Evolutionary conservation across 1,140 invertebrate species (phyloP).

Genomic region (Brachionus rubens): DNA sequence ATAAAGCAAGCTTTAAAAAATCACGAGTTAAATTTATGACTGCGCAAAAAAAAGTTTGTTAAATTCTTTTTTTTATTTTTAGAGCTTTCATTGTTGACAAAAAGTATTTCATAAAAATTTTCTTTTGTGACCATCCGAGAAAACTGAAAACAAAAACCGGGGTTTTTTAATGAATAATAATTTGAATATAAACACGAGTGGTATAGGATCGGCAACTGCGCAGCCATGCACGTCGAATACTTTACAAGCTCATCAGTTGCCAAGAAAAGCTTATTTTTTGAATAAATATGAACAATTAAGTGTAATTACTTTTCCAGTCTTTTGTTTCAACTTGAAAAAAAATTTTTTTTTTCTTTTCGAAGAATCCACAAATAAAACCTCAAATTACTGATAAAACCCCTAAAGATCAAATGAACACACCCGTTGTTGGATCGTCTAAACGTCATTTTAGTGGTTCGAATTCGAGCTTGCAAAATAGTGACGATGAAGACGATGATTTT

Average conservation of each 20-base stretch:
- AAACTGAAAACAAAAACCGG: too few relatives aligned
- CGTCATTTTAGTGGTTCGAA: conserved; percentile 38
- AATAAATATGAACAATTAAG: conserved; percentile 35
- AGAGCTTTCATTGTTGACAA: background rate
- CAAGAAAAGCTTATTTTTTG: conserved; percentile 34
- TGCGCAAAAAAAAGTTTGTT: background rate
- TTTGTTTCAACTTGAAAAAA: background rate
- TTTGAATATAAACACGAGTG: background rate
- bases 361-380: background rate
- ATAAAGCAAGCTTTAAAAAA: too few relatives aligned
- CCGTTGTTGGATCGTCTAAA: background rate
- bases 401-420: background rate
- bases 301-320: background rate
- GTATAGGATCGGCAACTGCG: background rate
- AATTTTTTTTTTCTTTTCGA: background rate
- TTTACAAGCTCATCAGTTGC: conserved; percentile 21
- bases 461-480: conserved; percentile 37
- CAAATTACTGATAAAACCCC: too few relatives aligned
- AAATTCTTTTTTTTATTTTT: too few relatives aligned
- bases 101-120: background rate
- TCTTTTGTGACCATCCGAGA: too few relatives aligned
- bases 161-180: conserved; percentile 19
- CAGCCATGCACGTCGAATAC: conserved; percentile 13
- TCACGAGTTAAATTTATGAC: background rate
- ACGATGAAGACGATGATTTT: conserved; percentile 41